phyloP scores from a whole-genome alignment of 2,113 vertebrate species.

The Microtus ochrogaster region DNA sequence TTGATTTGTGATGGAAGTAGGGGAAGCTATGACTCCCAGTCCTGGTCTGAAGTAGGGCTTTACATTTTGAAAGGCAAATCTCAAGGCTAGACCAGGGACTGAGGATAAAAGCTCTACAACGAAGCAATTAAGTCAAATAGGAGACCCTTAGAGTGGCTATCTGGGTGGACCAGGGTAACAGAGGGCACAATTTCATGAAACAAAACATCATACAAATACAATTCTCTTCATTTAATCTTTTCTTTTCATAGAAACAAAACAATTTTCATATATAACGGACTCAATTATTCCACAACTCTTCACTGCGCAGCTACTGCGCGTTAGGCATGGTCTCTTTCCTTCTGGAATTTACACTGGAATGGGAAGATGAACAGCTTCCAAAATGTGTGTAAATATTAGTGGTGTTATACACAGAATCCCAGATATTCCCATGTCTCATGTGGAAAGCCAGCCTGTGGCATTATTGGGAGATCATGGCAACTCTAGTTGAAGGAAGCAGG shows the following conservation, averaged over 20 bases:
- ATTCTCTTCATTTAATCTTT: background rate
- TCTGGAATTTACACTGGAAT: background rate
- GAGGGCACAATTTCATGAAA: background rate
- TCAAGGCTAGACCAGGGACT: background rate
- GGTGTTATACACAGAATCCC: background rate
- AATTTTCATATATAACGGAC: background rate
- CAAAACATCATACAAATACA: background rate
- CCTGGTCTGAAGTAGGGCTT: background rate
- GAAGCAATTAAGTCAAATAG: background rate
- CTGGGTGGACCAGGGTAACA: background rate
- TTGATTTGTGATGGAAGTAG: background rate
- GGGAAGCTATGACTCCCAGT: background rate
- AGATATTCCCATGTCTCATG: background rate
- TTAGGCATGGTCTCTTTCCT: background rate
- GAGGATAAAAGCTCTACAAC: background rate
- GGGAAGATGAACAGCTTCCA: background rate
- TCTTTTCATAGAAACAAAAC: background rate
- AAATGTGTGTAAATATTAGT: background rate
- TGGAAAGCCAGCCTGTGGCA: background rate
- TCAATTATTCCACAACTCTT: background rate
- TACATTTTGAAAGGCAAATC: background rate
- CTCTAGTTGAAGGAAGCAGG: background rate
- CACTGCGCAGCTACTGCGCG: rapidly evolving
- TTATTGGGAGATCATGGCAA: background rate
- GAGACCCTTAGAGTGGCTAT: background rate